Base-by-base conservation (phyloP, 2,888 invertebrate genomes). In the Calameuta pallipes region DNA sequence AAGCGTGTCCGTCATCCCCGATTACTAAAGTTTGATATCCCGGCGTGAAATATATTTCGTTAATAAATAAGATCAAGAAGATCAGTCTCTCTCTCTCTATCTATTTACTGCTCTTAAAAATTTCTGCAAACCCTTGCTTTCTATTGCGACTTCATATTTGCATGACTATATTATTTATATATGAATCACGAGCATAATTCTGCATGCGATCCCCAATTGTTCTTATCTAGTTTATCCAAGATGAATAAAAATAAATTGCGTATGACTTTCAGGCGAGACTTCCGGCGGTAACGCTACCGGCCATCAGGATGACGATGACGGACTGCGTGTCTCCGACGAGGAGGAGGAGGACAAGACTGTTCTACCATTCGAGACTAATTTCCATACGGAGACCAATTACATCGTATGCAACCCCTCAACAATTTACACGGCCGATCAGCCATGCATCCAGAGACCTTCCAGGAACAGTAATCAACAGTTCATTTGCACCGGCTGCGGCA, bases 401-500 rank as follows among this genome's bases (percentile, higher is more conserved):
- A 13, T 74, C 33, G 34, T 74, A 6, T 31, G 71, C 71, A 71
- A 34, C 23, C 71, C 71, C 30, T 34, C 71, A 11, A 1, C 34
- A 15, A 9, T 71, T 23, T 74, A 74, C 30, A 13, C 74, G 74
- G 23, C 15, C 23, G 74, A 71, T 71, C 71, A 31, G 31, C 15
- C 71, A 1, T 71, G 15, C 31, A 6, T 34, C 6, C 71, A 71
- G 71, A 71, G 33, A 34, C 4, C 31, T 0, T 70, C 71, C 33
- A 71, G 33, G 71, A 31, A 31, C 33, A 71, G 31, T 23, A 71
- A 71, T 34, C 30, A 83, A 71, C 85, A 87, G 68, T 88, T 85
- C 70, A 84, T 84, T n/a, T 92, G 92, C 82, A 85, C 85, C 41
- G 89, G 87, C 33, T 92, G 92, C 80, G 89, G 89, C 68, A 88